phyloP scores from a whole-genome alignment of 2,888 invertebrate species.

The Torymus auratus region DNA sequence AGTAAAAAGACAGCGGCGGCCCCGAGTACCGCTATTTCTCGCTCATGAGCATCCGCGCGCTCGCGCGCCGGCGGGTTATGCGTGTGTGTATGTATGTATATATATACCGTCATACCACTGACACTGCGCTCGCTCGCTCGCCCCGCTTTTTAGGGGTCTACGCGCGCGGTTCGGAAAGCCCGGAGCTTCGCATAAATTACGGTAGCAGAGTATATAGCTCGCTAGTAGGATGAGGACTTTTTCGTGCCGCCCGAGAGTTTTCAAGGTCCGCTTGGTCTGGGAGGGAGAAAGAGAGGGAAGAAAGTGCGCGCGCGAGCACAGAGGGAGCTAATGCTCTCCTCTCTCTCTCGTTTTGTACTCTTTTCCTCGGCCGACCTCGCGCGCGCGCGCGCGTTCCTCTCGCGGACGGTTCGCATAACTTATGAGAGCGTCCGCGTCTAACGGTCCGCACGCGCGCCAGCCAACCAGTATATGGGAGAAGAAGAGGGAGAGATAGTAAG shows the following conservation, averaged over 20 bases:
- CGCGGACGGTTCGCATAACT: constrained; percentile 22
- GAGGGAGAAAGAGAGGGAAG: not conserved
- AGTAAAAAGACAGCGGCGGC: constrained; percentile 44
- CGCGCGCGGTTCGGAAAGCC: not conserved
- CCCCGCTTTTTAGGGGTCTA: constrained; percentile 35
- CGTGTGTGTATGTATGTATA: not conserved
- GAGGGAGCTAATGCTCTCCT: constrained; percentile 30
- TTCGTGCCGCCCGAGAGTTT: constrained; percentile 35
- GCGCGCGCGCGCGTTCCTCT: too few relatives aligned
- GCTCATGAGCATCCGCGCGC: constrained; percentile 29
- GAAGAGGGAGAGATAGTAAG: constrained; percentile 3
- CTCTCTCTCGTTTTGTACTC: not conserved
- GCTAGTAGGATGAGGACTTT: constrained; percentile 18
- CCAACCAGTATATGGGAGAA: not conserved
- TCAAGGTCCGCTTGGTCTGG: constrained; percentile 36
- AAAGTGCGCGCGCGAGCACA: not conserved
- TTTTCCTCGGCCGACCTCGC: not conserved
- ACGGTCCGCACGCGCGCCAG: constrained; percentile 16
- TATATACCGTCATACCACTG: too few relatives aligned
- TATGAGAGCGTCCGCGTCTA: constrained; percentile 10
- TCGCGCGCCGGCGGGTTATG: not conserved
- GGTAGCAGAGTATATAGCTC: not conserved
- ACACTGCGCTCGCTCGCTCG: not conserved
- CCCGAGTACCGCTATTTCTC: constrained; percentile 61
- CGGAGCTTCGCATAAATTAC: constrained; percentile 42